These are phyloP conservation scores for Ennomos erosarius DNA, from an alignment of 2,888 invertebrate genomes.

Conservation along the genomic window DNA sequence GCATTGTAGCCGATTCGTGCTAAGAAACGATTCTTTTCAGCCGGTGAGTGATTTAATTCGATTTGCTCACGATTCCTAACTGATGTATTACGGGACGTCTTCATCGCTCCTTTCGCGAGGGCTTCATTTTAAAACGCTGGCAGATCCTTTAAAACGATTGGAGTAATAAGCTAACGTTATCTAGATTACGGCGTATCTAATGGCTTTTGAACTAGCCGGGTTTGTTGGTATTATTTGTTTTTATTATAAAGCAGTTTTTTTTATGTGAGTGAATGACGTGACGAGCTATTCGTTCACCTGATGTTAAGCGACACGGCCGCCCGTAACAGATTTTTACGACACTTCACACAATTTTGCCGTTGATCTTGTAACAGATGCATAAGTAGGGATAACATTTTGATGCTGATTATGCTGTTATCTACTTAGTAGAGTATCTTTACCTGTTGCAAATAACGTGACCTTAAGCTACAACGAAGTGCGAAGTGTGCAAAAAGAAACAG, in stretches of 20 bases:
- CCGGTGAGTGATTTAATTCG: slow-evolving; percentile 80
- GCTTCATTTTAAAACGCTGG: slow-evolving; percentile 49
- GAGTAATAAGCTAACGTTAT: slow-evolving; percentile 10
- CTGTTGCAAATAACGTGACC: slow-evolving; percentile 22
- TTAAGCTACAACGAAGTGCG: slow-evolving; percentile 1
- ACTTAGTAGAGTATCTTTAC: background rate
- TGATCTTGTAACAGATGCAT: no score
- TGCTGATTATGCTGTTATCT: background rate
- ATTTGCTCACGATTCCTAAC: slow-evolving; percentile 65
- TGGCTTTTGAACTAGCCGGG: slow-evolving; percentile 9
- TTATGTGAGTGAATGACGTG: no score
- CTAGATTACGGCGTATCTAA: slow-evolving; percentile 10
- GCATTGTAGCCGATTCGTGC: slow-evolving; percentile 81
- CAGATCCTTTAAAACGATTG: slow-evolving; percentile 20
- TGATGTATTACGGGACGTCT: slow-evolving; percentile 67
- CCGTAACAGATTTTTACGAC: no score
- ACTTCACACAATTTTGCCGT: no score
- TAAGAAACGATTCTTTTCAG: slow-evolving; percentile 79
- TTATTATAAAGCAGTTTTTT: background rate
- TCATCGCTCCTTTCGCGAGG: slow-evolving; percentile 57
- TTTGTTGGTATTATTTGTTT: background rate
- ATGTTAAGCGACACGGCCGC: no score
- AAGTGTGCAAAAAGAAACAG: slow-evolving; percentile 31
- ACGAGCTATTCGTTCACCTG: no score
- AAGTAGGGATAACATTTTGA: no score